These are phyloP conservation scores for Pitta sordida DNA, from an alignment of 2,113 vertebrate genomes.

Conservation along the genomic window DNA sequence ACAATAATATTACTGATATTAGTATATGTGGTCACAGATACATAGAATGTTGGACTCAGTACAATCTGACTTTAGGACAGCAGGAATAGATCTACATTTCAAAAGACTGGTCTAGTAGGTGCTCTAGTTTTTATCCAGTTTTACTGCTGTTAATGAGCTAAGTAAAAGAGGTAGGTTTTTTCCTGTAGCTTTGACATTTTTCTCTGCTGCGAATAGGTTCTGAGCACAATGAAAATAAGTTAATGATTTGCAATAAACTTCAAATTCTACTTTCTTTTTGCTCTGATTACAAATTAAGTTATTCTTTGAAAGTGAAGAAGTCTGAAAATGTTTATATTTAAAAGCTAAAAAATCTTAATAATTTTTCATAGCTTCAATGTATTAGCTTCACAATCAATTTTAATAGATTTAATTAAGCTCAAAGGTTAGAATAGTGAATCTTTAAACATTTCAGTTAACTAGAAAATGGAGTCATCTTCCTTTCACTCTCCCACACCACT, in stretches of 20 bases:
- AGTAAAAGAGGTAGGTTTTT: neutral
- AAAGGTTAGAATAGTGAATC: slow-evolving; percentile 48
- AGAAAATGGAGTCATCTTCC: slow-evolving; percentile 67
- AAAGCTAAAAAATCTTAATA: neutral
- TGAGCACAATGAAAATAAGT: neutral
- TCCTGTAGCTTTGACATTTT: neutral
- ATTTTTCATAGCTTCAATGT: slow-evolving; percentile 12
- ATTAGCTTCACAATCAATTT: slow-evolving; percentile 22
- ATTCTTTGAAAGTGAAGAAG: neutral
- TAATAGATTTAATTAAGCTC: slow-evolving; percentile 51
- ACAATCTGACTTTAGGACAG: neutral
- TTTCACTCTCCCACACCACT: slow-evolving; percentile 18
- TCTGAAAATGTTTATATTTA: neutral
- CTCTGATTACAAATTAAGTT: neutral
- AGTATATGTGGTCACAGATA: neutral
- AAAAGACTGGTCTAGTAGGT: neutral
- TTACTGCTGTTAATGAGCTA: neutral
- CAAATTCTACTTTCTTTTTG: neutral
- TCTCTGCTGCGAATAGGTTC: neutral
- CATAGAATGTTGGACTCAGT: neutral
- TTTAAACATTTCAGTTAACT: slow-evolving; percentile 71
- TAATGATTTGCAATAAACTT: neutral
- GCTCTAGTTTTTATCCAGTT: neutral
- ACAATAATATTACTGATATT: neutral
- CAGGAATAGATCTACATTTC: neutral